phyloP scores from a whole-genome alignment of 2,888 invertebrate species.

The Tryphoninae sp. region DNA sequence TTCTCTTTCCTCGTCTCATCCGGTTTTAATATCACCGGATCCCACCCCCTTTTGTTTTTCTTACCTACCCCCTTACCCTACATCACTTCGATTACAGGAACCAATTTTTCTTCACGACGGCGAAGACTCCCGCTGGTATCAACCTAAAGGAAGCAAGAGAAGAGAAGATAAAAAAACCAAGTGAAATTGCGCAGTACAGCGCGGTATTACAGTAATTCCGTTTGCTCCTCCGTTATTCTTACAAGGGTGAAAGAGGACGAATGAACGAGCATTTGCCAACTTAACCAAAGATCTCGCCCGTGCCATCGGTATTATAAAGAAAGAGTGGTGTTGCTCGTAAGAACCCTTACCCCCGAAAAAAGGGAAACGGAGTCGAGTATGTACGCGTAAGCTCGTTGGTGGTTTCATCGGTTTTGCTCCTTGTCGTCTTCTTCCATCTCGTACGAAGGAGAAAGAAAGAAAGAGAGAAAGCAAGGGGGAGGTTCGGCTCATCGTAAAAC shows the following conservation, averaged over 20 bases:
- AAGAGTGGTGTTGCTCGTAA: conserved; percentile 32
- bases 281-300: conserved; percentile 31
- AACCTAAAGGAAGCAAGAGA: neutral
- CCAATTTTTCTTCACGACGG: conserved; percentile 7
- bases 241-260: neutral
- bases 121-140: conserved; percentile 7
- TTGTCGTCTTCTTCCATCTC: conserved; percentile 29
- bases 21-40: neutral
- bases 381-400: conserved; percentile 44
- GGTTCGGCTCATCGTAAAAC: conserved; percentile 62
- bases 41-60: neutral
- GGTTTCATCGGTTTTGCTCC: conserved; percentile 45
- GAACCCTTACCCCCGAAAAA: conserved; percentile 24
- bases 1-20: neutral
- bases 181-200: conserved; percentile 31
- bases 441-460: neutral
- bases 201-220: conserved; percentile 36
- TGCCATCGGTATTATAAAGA: conserved; percentile 40
- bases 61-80: neutral
- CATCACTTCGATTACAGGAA: conserved; percentile 2
- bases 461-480: neutral
- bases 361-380: neutral
- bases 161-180: neutral
- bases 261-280: conserved; percentile 8
- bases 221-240: neutral